Evolutionary conservation across 2,888 invertebrate genomes (phyloP), one percentile per base, ranked within the genome.

Genomic region (Troides helena): DNA sequence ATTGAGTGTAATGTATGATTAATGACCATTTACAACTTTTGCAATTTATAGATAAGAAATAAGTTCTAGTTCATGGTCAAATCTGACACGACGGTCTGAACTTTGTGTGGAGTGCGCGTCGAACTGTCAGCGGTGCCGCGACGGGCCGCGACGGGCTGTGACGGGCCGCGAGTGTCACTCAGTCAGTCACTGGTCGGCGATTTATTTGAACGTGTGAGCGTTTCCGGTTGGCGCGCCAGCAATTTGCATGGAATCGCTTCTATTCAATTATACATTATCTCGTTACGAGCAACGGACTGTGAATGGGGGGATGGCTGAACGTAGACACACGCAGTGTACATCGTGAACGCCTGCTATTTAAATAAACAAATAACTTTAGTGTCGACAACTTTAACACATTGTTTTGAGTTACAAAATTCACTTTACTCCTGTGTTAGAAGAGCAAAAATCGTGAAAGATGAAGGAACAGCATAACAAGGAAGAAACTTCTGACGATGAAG

Each of bases 401-500:
- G 85, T 86, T 89, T 87, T 83, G 82, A 79, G 82, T 79, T 81
- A 81, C 76, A 77, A 71, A 74, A 69, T 74, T 77, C 72, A 75
- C 82, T 83, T 83, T 39, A 39, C 39, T 80, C 58, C 76, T 84
- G 83, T 84, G 83, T 78, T 79, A 74, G 72, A 76, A 78, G 72
- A 71, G 72, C 76, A 79, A 81, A 79, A 80, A 76, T 77, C 73
- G 75, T 77, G 75, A 74, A 83, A 76, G 71, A 92, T 92, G 92
- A 92, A 89, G 84, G 84, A 83, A 68, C 72, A 82, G 64, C 81
- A 80, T 65, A 80, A 75, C 66, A 91, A 90, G 73, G 91, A 92
- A 23, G 93, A 93, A 74, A 89, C 85, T 53, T 93, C 92, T 2
- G 94, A 94, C 78, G 94, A 95, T 78, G 94, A 94, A 76, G 90